These are phyloP conservation scores for Pterocles gutturalis DNA, from an alignment of 2,113 vertebrate genomes.

Conservation along the genomic window DNA sequence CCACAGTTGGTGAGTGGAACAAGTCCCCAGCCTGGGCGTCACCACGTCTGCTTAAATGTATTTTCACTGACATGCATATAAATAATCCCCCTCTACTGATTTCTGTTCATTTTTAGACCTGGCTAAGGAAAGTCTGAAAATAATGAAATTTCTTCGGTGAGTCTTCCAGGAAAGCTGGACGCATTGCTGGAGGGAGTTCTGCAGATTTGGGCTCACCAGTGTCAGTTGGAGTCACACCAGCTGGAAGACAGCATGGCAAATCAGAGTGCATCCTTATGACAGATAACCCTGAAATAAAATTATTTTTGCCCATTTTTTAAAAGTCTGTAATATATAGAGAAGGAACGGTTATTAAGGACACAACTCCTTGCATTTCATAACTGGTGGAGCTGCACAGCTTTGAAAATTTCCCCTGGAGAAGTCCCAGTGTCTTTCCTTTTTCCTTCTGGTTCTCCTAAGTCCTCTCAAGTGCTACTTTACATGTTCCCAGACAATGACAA, in stretches of 20 bases:
- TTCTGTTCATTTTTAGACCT: not conserved
- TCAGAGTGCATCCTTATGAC: not conserved
- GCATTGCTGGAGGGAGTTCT: not conserved
- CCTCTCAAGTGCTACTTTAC: not conserved
- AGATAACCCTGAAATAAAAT: not conserved
- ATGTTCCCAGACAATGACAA: not conserved
- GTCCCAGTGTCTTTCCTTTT: not conserved
- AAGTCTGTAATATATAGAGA: not conserved
- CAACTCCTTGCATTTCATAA: not conserved
- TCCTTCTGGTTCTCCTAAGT: not conserved
- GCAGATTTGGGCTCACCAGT: not conserved
- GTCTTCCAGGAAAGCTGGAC: not conserved
- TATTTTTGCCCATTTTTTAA: not conserved
- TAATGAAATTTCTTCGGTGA: not conserved
- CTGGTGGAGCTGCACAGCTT: not conserved
- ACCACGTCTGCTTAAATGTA: rapidly evolving
- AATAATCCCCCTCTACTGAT: not conserved
- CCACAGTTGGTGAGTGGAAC: not conserved
- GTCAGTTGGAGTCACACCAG: not conserved
- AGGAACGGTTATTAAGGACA: not conserved
- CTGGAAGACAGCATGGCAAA: not conserved
- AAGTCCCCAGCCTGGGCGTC: not conserved
- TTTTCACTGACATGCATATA: not conserved
- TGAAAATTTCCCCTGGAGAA: not conserved
- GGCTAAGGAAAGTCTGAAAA: not conserved